These are phyloP conservation scores for Macroramphosus scolopax DNA, from an alignment of 2,797 vertebrate genomes.

Conservation along the genomic window DNA sequence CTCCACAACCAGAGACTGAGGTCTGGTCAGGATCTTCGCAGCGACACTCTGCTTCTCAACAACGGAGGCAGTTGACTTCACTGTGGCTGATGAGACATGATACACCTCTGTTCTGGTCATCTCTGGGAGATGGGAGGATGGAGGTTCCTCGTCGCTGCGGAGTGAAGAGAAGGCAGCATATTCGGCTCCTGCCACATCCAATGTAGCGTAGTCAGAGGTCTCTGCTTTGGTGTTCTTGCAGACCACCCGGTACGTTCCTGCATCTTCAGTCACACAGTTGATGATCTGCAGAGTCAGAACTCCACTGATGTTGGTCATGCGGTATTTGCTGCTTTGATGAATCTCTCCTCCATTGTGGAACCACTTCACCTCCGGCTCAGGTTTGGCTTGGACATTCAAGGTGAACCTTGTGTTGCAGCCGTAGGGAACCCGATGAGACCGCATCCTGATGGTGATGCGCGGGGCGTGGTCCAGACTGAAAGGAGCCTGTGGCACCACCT, in stretches of 20 bases:
- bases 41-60: slow-evolving; percentile 46
- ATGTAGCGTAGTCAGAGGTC: slow-evolving; percentile 92
- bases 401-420: slow-evolving; percentile 90
- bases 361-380: slow-evolving; percentile 90
- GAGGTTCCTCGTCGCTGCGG: slow-evolving; percentile 88
- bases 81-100: slow-evolving; percentile 82
- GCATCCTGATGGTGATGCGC: slow-evolving; percentile 93
- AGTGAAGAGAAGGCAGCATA: slow-evolving; percentile 85
- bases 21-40: slow-evolving; percentile 88
- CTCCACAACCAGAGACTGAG: slow-evolving; percentile 86
- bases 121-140: slow-evolving; percentile 83
- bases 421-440: slow-evolving; percentile 89
- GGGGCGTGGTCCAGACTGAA: slow-evolving; percentile 94
- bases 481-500: slow-evolving; percentile 88
- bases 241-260: slow-evolving; percentile 92
- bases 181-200: slow-evolving; percentile 89
- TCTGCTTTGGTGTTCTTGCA: slow-evolving; percentile 93
- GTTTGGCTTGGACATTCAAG: slow-evolving; percentile 92
- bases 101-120: slow-evolving; percentile 89
- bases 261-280: slow-evolving; percentile 89
- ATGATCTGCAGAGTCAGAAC: slow-evolving; percentile 92
- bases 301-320: slow-evolving; percentile 88
- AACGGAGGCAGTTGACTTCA: slow-evolving; percentile 72
- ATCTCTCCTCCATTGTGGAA: slow-evolving; percentile 92
- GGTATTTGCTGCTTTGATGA: slow-evolving; percentile 85